Base-by-base conservation (phyloP, 2,797 vertebrate species). In the Spheniscus humboldti region DNA sequence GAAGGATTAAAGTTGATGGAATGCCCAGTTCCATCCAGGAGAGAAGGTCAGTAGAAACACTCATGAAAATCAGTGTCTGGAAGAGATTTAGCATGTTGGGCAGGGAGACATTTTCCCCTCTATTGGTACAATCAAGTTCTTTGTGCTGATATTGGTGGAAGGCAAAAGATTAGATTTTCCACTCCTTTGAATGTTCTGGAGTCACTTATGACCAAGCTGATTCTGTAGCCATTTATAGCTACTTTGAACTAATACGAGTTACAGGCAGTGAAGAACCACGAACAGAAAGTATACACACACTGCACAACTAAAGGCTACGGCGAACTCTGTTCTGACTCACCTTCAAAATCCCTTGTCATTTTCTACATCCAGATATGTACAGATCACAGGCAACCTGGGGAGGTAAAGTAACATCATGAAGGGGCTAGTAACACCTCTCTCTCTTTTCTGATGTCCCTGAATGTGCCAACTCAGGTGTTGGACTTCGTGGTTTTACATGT, bases 1-100 rank as follows among this genome's bases (percentile, higher is more conserved):
- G 35, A 85, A 86, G 74, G 91, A 90, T 73, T 91, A 47, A 45
- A 95, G 45, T 30, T 37, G 56, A 85, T 86, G 48, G 48, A 90
- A 74, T 59, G 62, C 15, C 41, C 9, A 0, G 9, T 45, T 77
- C 80, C 53, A 48, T 31, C 47, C 69, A 45, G 41, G 22, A 88
- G 52, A 85, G 31, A 86, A 89, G 50, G 56, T 72, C 81, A 69
- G 24, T 52, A 69, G 64, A 66, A 79, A 88, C 22, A 48, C 11
- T 43, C 25, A 24, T 13, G 24, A 56, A 86, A 75, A 60, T 74
- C 53, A 53, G 14, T 18, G 8, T 47, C 67, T 82, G 43, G 35
- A 83, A 48, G n/a, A 77, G 56, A 67, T 15, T n/a, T 47, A 76
- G 11, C 17, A 10, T 31, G 25, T 33, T 57, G 17, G 9, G 15